Percentiles rank a stretch among this genome's conserved stretches.
Evolutionary conservation across 2,113 vertebrate genomes (phyloP).

Genomic region (Baryphthengus martii): DNA sequence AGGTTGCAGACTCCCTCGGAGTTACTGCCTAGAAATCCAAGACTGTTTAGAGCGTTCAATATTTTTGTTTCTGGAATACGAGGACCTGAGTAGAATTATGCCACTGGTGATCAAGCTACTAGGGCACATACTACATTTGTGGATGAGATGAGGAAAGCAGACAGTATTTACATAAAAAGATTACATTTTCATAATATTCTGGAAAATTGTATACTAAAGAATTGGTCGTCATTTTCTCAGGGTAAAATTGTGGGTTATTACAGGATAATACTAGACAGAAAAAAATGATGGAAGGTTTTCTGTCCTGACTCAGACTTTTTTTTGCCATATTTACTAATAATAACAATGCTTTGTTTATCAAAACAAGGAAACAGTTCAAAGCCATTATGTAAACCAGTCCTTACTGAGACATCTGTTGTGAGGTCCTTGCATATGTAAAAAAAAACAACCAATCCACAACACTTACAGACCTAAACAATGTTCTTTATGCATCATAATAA

Average conservation of each 20-base stretch:
- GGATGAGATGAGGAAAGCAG: not conserved
- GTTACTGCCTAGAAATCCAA: conserved; percentile 44
- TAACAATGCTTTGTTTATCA: conserved; percentile 22
- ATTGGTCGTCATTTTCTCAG: not conserved
- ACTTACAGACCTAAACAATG: not conserved
- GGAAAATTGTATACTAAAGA: not conserved
- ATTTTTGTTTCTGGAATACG: conserved; percentile 29
- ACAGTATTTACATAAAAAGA: not conserved
- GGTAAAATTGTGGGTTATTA: not conserved
- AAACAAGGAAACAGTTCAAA: conserved; percentile 34
- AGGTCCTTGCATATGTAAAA: not conserved
- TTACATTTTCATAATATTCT: not conserved
- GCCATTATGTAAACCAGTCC: not conserved
- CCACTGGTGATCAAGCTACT: not conserved
- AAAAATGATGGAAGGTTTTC: not conserved
- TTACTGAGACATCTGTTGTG: conserved; percentile 4
- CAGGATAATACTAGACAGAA: not conserved
- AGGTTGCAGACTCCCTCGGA: conserved; percentile 53
- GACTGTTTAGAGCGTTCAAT: not conserved
- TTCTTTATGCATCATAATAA: not conserved
- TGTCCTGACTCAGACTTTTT: not conserved
- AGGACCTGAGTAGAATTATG: conserved; percentile 13
- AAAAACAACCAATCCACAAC: too few species aligned
- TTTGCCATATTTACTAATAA: conserved; percentile 10
- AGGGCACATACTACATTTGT: not conserved